phyloP scores from a whole-genome alignment of 2,888 invertebrate species.

The Torymus auratus region DNA sequence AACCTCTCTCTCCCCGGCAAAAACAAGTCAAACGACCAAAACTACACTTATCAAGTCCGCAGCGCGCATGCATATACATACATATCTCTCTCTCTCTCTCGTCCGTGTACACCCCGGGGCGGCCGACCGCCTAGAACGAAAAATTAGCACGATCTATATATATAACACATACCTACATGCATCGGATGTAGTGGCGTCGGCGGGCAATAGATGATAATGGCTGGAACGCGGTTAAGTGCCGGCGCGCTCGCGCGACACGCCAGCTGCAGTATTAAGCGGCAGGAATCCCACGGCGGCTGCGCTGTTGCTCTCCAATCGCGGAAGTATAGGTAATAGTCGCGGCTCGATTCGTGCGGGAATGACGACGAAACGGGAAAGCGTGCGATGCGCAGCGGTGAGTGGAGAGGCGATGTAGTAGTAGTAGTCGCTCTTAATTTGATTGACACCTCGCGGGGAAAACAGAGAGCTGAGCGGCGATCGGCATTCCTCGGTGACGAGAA shows the following conservation, averaged over 20 bases:
- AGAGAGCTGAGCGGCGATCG: not conserved
- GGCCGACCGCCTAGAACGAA: too few relatives aligned
- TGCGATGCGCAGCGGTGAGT: not conserved
- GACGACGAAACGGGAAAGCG: slow-evolving; percentile 21
- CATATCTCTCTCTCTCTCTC: too few relatives aligned
- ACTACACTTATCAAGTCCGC: too few relatives aligned
- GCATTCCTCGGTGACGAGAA: slow-evolving; percentile 38
- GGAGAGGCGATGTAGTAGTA: not conserved
- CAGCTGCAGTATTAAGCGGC: too few relatives aligned
- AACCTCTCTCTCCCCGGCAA: too few relatives aligned
- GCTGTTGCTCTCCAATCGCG: not conserved
- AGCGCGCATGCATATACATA: too few relatives aligned
- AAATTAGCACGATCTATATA: too few relatives aligned
- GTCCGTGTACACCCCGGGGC: too few relatives aligned
- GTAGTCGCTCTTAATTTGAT: slow-evolving; percentile 56
- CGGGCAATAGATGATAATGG: not conserved
- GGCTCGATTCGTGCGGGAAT: slow-evolving; percentile 27
- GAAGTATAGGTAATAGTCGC: slow-evolving; percentile 6
- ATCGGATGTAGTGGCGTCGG: too few relatives aligned
- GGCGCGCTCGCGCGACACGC: slow-evolving; percentile 3
- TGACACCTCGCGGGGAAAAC: slow-evolving; percentile 57
- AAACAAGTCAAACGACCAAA: too few relatives aligned
- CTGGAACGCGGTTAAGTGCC: slow-evolving; percentile 10
- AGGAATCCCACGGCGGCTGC: too few relatives aligned
- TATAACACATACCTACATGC: too few relatives aligned